Evolutionary conservation across 1,140 invertebrate genomes (phyloP).

Genomic region (Calycopis cecrops): DNA sequence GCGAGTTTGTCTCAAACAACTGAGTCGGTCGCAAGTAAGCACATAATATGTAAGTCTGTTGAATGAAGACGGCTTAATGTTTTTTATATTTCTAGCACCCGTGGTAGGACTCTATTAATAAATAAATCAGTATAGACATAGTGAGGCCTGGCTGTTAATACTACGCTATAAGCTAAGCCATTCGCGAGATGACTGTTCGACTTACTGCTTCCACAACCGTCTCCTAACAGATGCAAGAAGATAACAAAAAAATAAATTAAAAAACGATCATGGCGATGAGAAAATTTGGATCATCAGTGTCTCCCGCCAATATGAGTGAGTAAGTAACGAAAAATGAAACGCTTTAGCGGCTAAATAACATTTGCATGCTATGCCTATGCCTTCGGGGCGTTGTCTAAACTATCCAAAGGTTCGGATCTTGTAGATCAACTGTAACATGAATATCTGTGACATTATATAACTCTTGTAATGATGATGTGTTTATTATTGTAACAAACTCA

Average conservation of each 20-base stretch:
- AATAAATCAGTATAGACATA: conserved; percentile 22
- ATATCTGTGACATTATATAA: not conserved
- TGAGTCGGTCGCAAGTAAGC: too few species aligned
- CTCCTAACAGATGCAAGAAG: conserved; percentile 74
- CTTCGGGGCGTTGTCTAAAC: too few species aligned
- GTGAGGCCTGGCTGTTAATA: conserved; percentile 42
- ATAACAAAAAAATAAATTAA: conserved; percentile 65
- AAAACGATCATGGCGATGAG: conserved; percentile 53
- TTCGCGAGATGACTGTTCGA: conserved; percentile 62
- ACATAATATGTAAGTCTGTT: too few species aligned
- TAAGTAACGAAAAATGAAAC: conserved; percentile 27
- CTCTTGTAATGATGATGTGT: not conserved
- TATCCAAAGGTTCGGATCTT: too few species aligned
- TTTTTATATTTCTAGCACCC: not conserved
- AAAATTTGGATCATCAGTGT: conserved; percentile 25
- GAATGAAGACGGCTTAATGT: too few species aligned
- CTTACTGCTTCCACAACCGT: conserved; percentile 75
- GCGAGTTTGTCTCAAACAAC: too few species aligned
- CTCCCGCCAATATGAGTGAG: conserved; percentile 22
- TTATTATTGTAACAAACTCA: conserved; percentile 25
- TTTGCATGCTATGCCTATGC: conserved; percentile 6
- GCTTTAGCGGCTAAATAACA: conserved; percentile 3
- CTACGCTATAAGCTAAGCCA: conserved; percentile 65
- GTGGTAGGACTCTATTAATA: not conserved
- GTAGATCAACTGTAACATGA: not conserved